Percentiles rank a stretch among this genome's conserved stretches.
phyloP scores from a whole-genome alignment of 2,113 vertebrate genomes.

The Apodemus sylvaticus region DNA sequence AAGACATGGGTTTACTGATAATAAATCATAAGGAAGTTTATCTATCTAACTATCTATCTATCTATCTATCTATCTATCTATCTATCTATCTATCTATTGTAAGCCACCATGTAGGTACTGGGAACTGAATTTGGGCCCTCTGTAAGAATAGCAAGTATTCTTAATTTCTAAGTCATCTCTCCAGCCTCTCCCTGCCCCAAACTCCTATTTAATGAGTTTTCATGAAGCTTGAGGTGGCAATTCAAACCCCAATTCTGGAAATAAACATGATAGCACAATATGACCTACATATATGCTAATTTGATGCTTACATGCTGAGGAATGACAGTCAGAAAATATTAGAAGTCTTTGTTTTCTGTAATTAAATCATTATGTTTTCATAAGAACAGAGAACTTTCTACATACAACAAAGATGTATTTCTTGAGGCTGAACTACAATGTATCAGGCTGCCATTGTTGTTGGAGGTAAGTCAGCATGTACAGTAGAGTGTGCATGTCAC shows the following conservation, averaged over 20 bases:
- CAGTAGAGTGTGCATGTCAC: neutral
- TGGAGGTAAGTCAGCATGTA: neutral
- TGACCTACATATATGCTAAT: neutral
- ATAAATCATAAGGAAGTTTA: neutral
- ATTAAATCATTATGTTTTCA: neutral
- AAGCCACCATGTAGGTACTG: neutral
- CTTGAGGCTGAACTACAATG: neutral
- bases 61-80: too few relatives aligned
- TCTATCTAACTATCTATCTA: neutral
- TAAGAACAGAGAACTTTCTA: neutral
- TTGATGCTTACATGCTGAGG: neutral
- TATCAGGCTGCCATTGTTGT: neutral
- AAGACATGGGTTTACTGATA: neutral
- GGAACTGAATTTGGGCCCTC: neutral
- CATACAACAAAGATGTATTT: neutral
- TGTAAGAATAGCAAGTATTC: neutral
- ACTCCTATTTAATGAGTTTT: neutral
- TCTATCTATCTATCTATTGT: neutral
- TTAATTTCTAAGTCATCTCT: neutral
- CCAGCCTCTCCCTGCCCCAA: neutral
- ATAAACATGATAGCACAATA: neutral
- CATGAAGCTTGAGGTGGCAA: neutral
- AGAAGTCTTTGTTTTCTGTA: slow-evolving; percentile 8
- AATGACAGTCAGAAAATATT: neutral
- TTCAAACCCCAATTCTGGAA: neutral